These are phyloP conservation scores for Portunus trituberculatus DNA, from an alignment of 1,140 invertebrate genomes.

Conservation along the genomic window DNA sequence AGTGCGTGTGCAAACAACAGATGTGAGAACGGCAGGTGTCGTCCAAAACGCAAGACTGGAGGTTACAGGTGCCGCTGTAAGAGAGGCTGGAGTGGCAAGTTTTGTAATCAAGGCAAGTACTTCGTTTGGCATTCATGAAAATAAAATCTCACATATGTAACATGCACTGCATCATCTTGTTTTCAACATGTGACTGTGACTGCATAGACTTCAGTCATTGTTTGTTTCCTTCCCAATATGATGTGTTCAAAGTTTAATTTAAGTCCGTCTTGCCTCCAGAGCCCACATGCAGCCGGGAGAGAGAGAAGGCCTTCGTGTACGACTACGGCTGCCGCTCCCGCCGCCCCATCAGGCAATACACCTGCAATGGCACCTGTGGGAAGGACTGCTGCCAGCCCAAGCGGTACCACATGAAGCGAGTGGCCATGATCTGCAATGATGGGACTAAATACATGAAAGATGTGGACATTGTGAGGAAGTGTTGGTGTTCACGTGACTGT, in stretches of 20 bases:
- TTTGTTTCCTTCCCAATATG: too few species aligned
- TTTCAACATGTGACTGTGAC: too few species aligned
- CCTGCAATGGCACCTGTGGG: constrained; percentile 88
- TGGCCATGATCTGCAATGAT: constrained; percentile 94
- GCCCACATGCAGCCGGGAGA: constrained; percentile 93
- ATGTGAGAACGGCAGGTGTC: constrained; percentile 94
- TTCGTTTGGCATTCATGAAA: not conserved
- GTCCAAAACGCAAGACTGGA: constrained; percentile 83
- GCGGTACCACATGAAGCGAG: constrained; percentile 94
- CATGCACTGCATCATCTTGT: not conserved
- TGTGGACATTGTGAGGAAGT: constrained; percentile 97
- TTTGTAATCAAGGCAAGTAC: constrained; percentile 93
- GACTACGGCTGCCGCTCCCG: constrained; percentile 93
- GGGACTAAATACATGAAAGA: constrained; percentile 96
- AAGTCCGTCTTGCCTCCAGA: constrained; percentile 80
- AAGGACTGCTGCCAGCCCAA: constrained; percentile 92
- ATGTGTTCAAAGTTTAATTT: too few species aligned
- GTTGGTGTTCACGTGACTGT: constrained; percentile 80
- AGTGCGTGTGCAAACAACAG: constrained; percentile 69
- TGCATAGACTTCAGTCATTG: too few species aligned
- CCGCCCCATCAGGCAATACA: constrained; percentile 92
- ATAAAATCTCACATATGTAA: constrained; percentile 24
- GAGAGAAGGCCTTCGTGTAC: constrained; percentile 92
- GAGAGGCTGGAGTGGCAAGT: constrained; percentile 92
- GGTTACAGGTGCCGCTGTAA: constrained; percentile 85